Evolutionary conservation across 2,113 vertebrate genomes (phyloP).

Genomic region (Cariama cristata): DNA sequence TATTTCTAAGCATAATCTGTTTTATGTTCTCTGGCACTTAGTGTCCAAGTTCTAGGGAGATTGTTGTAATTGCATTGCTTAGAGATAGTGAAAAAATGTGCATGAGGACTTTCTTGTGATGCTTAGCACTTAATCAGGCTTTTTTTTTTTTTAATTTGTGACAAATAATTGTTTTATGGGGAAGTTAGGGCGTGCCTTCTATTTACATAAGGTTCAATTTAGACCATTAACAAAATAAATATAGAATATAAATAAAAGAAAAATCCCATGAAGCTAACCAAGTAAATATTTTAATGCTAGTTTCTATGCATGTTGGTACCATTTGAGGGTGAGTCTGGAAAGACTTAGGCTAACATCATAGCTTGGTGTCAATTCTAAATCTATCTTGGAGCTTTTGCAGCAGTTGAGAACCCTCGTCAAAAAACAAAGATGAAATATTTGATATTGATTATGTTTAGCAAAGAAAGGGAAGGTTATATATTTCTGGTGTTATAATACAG

Average conservation of each 20-base stretch:
- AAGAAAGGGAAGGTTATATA: background rate
- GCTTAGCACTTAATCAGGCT: background rate
- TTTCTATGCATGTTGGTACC: background rate
- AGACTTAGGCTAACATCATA: background rate
- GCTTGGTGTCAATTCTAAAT: background rate
- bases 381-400: background rate
- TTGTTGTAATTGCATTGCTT: background rate
- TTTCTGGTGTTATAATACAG: background rate
- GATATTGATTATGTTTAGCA: background rate
- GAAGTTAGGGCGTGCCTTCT: background rate
- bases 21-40: background rate
- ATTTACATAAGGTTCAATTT: background rate
- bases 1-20: background rate
- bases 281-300: background rate
- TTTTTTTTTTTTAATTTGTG: background rate
- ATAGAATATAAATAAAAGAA: background rate
- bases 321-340: background rate
- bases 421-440: background rate
- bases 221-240: conserved; percentile 29
- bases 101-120: background rate
- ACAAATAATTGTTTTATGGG: background rate
- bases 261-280: background rate
- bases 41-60: background rate
- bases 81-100: background rate
- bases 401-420: background rate